Base-by-base conservation (phyloP, 2,113 vertebrate genomes). In the Synchiropus splendidus region DNA sequence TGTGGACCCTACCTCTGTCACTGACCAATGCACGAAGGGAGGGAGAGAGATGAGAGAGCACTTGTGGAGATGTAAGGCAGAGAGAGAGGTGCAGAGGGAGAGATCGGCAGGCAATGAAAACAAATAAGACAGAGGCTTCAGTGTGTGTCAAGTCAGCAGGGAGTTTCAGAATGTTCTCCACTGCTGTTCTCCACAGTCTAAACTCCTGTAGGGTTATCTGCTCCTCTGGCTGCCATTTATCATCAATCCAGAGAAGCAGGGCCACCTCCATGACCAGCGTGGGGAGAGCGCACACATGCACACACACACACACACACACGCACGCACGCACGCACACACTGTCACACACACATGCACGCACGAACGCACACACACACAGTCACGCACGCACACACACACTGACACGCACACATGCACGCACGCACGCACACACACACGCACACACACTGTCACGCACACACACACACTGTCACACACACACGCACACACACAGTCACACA, bases 141-240 rank as follows among this genome's bases (percentile, higher is more conserved):
- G 89, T 95, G 92, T 95, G 85, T 85, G 89, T 75, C 69, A 60
- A 83, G 89, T 92, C 94, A 92, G 84, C 83, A 81, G 94, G 92
- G 94, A 97, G 90, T 96, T 98, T 79, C 79, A 94, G 90, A 92
- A 94, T 95, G 89, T 95, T 92, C 91, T 90, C 91, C 87, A 58
- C 56, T 74, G 81, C 87, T 90, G 90, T 89, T 93, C 89, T 85
- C 86, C 82, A 45, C 57, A 68, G 64, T 56, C 39, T 51, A 69
- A 88, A 88, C 89, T 94, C 89, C 85, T 88, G 89, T 81, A 87
- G 87, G 89, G 90, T 92, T 95, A 94, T 98, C 92, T 95, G 89
- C 92, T 83, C 82, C 88, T 89, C 79, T 83, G 84, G 84, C 90
- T 93, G 95, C 91, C 92, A 90, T 95, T 92, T 92, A 94, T 95